Evolutionary conservation across 2,113 vertebrate species (phyloP).

Genomic region (Empidonax alnorum): DNA sequence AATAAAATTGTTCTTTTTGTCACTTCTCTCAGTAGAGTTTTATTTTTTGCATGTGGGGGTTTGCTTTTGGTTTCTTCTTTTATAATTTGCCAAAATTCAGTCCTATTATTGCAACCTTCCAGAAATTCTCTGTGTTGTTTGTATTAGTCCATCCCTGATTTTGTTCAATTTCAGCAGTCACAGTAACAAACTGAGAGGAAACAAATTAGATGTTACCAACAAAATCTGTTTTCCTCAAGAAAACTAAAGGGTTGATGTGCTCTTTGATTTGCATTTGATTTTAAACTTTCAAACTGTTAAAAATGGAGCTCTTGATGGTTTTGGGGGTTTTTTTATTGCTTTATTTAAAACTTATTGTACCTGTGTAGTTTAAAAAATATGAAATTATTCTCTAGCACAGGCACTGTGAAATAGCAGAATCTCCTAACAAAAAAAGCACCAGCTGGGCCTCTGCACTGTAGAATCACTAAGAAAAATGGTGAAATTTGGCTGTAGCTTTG

Average conservation of each 20-base stretch:
- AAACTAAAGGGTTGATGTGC: neutral
- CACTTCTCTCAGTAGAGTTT: neutral
- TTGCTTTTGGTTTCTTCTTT: neutral
- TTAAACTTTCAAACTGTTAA: neutral
- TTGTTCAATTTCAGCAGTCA: neutral
- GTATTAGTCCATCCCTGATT: neutral
- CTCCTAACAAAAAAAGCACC: neutral
- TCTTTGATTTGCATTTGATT: neutral
- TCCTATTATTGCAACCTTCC: neutral
- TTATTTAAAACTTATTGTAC: neutral
- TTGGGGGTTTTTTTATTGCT: neutral
- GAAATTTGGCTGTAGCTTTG: neutral
- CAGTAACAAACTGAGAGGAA: neutral
- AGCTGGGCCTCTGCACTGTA: neutral
- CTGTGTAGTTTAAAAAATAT: neutral
- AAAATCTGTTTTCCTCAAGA: neutral
- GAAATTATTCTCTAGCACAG: neutral
- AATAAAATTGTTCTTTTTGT: constrained; percentile 35
- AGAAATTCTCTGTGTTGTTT: neutral
- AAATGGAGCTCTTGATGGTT: neutral
- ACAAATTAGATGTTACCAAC: neutral
- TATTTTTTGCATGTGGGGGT: neutral
- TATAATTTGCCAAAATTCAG: neutral
- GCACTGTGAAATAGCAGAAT: neutral
- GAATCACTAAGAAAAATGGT: neutral